Base-by-base conservation (phyloP, 2,113 vertebrate species). In the Monopterus albus region DNA sequence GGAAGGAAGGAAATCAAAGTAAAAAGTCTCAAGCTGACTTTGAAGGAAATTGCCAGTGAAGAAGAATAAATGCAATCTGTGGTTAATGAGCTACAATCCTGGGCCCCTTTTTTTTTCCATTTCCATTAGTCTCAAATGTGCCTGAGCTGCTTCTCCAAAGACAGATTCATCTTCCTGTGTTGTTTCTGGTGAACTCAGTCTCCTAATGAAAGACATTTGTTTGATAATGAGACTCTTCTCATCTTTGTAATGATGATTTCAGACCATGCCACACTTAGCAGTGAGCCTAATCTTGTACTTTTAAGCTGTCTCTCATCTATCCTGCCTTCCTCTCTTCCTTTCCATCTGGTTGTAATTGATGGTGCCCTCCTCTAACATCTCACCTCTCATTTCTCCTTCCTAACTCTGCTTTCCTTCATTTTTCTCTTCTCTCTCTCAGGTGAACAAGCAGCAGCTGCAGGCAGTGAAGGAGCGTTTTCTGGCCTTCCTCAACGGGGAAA, bases 401-500 rank as follows among this genome's bases (percentile, higher is more conserved):
- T 28, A 29, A 46, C 28, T 4, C 31, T 68, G 6, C 21, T 15
- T 18, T 10, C 1, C 17, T 52, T 38, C 20, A 2, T 21, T 12
- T 31, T 35, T 35, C n/a, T 53, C n/a, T 20, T 64, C 2, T 45
- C 58, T 76, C 61, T 76, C 42, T 60, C 66, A 99, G 98, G 94
- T 99, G 73, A 98, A 97, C 87, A 98, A 96, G 84, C 98, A 97
- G 78, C 97, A 99, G 70, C 85, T 99, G 14, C 97, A 97, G 89
- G 87, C 91, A 1, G 87, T 98, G 74, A 96, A 95, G 89, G 97
- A 98, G 4, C 91, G 94, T 20, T 99, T 99, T 82, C 94, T 93
- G 87, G 94, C 96, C 70, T 99, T 99, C 70, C 90, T 99, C 66
- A 98, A 94, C 1, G 98, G 98, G 17, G 97, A 99, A 43, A 97